Evolutionary conservation across 2,797 vertebrate species (phyloP), one percentile per base, ranked within the genome.

Genomic region (Ptychadena robeensis): DNA sequence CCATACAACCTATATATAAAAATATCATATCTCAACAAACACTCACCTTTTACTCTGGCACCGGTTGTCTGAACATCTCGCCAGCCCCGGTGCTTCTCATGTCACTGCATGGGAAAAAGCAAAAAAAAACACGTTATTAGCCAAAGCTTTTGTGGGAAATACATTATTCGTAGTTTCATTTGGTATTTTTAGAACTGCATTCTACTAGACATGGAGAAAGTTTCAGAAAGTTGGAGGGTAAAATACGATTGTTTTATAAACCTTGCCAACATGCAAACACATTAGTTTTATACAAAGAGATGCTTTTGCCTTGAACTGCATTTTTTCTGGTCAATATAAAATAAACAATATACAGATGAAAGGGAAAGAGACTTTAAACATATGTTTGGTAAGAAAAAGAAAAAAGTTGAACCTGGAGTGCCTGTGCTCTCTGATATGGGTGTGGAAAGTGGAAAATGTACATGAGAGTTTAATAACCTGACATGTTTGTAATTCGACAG

Each of bases 21-120:
- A n/a, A n/a, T n/a, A n/a, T n/a, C n/a, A n/a, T n/a, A n/a, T n/a
- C n/a, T 4, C n/a, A 59, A 32, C 22, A 2, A 6, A 18, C 44
- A 73, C 80, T 67, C 53, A 82, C 80, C 77, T 75, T 11, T 59
- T 61, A n/a, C 11, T n/a, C 25, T 69, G 9, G 38, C 64, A 31
- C 38, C 64, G 35, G 6, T 59, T 27, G 15, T 53, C 44, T 5
- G 8, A 11, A 15, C 67, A n/a, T 80, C 31, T 4, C 30, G 27
- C 69, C 65, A 44, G 37, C 53, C 14, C 28, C 35, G 30, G 35
- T 10, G 3, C 35, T 37, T 38, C 61, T 82, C 72, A 82, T 61
- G 80, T 82, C 34, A 82, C 80, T 82, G 65, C 31, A 48, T 31
- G 34, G 63, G 53, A 44, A 73, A 28, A 81, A 57, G 5, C 7